Evolutionary conservation across 2,113 vertebrate genomes (phyloP).

Genomic region (Bambusicola thoracicus): DNA sequence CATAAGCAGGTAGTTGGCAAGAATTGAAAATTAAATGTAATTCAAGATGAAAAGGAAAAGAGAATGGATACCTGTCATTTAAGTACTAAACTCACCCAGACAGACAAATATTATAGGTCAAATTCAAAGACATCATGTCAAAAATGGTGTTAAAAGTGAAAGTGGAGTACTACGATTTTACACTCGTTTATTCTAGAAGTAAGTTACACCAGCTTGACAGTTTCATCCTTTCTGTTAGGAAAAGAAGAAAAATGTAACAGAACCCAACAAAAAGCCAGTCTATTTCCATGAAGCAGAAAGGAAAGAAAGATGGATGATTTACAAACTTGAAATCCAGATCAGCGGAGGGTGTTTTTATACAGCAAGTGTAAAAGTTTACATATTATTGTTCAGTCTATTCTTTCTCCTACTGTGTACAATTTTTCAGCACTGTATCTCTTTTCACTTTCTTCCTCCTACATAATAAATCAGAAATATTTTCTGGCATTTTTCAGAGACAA

Average conservation of each 20-base stretch:
- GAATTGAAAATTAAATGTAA: background rate
- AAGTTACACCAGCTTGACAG: background rate
- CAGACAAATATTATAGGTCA: background rate
- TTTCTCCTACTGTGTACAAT: conserved; percentile 29
- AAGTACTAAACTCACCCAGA: background rate
- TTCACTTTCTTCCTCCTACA: conserved; percentile 19
- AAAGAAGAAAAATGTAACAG: background rate
- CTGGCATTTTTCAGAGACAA: conserved; percentile 63
- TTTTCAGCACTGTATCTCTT: conserved; percentile 56
- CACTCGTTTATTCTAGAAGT: background rate
- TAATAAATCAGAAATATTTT: conserved; percentile 72
- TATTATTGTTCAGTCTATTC: conserved; percentile 46
- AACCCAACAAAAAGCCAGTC: background rate
- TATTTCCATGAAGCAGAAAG: background rate
- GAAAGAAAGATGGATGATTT: background rate
- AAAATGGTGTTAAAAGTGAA: background rate
- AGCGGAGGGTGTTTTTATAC: conserved; percentile 4
- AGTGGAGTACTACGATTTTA: background rate
- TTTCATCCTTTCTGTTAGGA: background rate
- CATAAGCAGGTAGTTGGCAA: background rate
- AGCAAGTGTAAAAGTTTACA: conserved; percentile 59
- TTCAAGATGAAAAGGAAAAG: background rate
- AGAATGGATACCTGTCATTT: background rate
- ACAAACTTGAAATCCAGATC: background rate
- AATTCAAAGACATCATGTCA: background rate